phyloP scores from a whole-genome alignment of 1,140 invertebrate genomes.

The Ceratitis capitata region DNA sequence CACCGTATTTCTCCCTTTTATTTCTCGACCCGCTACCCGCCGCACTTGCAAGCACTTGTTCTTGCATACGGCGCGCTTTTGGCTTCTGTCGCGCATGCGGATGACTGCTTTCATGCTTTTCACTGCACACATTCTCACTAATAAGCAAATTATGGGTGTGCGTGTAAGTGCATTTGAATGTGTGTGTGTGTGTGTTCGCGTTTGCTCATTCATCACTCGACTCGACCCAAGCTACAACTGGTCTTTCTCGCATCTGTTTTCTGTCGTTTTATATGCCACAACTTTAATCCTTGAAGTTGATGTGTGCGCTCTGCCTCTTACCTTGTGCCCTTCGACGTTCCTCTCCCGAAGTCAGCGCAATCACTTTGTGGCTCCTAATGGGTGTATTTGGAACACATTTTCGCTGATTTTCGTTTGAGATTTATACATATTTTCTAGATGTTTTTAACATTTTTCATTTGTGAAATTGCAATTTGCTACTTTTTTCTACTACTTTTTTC shows the following conservation, averaged over 20 bases:
- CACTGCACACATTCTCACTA: conserved; percentile 17
- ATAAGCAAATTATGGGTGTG: not conserved
- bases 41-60: not conserved
- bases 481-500: no score
- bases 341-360: not conserved
- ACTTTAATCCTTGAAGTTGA: conserved; percentile 17
- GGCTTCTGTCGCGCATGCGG: conserved; percentile 12
- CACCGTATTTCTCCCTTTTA: no score
- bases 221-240: conserved; percentile 8
- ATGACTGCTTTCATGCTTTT: conserved; percentile 18
- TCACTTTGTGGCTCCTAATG: not conserved
- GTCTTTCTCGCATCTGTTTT: not conserved
- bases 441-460: conserved; percentile 6
- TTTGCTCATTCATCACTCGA: not conserved
- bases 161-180: not conserved
- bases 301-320: not conserved
- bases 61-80: not conserved
- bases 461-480: not conserved
- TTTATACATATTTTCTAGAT: not conserved
- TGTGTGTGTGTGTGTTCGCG: not conserved
- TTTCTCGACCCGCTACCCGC: not conserved
- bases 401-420: not conserved
- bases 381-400: not conserved
- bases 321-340: not conserved
- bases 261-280: not conserved